A percentile compares a stretch with the other conserved stretches of the same genome.
These are phyloP conservation scores for Eustalomyia histrio DNA, from an alignment of 2,888 invertebrate genomes.

Conservation along the genomic window DNA sequence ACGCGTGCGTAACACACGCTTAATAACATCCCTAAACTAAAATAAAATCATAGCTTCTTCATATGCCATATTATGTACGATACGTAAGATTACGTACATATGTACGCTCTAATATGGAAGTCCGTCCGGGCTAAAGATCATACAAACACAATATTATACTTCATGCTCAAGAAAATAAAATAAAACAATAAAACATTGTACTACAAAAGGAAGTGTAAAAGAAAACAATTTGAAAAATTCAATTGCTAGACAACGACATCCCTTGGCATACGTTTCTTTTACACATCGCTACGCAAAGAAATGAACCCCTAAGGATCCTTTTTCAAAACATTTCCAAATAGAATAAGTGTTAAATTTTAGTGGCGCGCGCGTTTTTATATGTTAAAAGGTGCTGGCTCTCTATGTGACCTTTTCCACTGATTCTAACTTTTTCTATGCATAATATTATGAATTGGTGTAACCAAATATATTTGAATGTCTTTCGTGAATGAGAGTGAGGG, in stretches of 20 bases:
- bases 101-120: conserved; percentile 12
- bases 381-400: conserved; percentile 58
- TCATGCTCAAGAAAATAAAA: conserved; percentile 13
- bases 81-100: conserved; percentile 51
- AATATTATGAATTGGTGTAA: conserved; percentile 34
- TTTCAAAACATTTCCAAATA: background rate
- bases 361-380: conserved; percentile 64
- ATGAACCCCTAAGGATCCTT: conserved; percentile 52
- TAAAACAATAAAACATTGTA: conserved; percentile 26
- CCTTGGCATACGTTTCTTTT: conserved; percentile 41
- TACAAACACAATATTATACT: background rate
- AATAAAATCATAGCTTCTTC: conserved; percentile 14
- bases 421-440: conserved; percentile 13
- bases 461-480: conserved; percentile 52
- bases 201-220: conserved; percentile 59
- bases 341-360: conserved; percentile 48
- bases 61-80: background rate
- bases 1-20: conserved; percentile 63
- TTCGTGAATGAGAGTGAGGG: background rate
- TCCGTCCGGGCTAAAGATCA: conserved; percentile 16
- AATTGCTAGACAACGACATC: conserved; percentile 36
- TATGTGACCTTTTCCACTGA: conserved; percentile 51
- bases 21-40: conserved; percentile 1
- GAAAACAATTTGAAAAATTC: conserved; percentile 54
- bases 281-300: conserved; percentile 5